Conservation (phyloP, 2,113 vertebrate species). For the Triplophysa tibetana region DNA sequence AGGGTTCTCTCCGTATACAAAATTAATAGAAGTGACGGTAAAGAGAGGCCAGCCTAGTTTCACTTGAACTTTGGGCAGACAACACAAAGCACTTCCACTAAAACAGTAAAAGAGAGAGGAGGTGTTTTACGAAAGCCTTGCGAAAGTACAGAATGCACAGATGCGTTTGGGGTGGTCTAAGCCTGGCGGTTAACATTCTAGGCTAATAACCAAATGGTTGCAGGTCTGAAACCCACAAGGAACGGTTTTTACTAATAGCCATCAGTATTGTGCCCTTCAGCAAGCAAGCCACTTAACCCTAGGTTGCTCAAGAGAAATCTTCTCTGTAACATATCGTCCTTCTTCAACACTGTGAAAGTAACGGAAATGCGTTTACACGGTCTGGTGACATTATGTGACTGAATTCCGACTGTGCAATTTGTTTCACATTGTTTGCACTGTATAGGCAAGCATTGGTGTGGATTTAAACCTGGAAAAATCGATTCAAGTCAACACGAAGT, state of each 20-base stretch:
- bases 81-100: background rate
- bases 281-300: background rate
- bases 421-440: background rate
- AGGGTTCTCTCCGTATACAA: background rate
- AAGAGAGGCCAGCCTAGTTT: background rate
- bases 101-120: background rate
- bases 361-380: background rate
- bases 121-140: background rate
- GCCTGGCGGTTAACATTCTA: background rate
- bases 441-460: too few relatives aligned
- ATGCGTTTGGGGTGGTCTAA: background rate
- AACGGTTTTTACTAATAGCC: background rate
- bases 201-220: background rate
- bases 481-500: background rate
- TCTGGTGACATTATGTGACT: background rate
- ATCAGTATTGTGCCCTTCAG: too few relatives aligned
- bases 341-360: background rate
- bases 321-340: background rate
- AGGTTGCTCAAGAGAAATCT: background rate
- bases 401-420: background rate
- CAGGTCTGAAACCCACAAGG: background rate
- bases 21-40: slow-evolving; percentile 6
- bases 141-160: background rate
- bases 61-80: slow-evolving; percentile 6
- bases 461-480: background rate